phyloP scores from a whole-genome alignment of 1,140 invertebrate genomes.

The Pogonus chalceus region DNA sequence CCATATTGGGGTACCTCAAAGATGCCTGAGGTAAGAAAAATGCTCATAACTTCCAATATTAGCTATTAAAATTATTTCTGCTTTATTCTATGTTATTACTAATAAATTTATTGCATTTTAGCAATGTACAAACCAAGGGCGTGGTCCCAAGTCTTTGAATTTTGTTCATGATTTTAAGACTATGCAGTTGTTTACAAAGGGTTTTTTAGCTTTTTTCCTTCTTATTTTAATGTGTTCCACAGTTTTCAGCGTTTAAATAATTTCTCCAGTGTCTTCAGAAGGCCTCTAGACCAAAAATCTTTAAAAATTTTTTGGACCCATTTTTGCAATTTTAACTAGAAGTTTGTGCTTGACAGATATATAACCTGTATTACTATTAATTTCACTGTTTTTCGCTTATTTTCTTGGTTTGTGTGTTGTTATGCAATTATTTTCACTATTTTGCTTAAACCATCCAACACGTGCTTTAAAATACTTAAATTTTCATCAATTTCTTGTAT shows the following conservation, averaged over 20 bases:
- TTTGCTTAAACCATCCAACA: too few relatives aligned
- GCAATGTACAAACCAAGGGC: background rate
- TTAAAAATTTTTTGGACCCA: conserved; percentile 53
- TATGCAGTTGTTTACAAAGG: background rate
- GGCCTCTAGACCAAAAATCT: conserved; percentile 34
- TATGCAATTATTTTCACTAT: too few relatives aligned
- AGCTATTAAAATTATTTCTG: background rate
- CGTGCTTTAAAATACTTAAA: too few relatives aligned
- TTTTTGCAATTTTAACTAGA: conserved; percentile 61
- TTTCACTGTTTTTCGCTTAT: background rate
- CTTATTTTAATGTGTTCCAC: conserved; percentile 37
- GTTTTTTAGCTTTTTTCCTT: background rate
- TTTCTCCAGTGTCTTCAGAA: conserved; percentile 40
- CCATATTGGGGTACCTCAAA: background rate
- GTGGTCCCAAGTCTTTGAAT: background rate
- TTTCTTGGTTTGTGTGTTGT: too few relatives aligned
- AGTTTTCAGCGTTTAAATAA: conserved; percentile 34
- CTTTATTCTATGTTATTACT: background rate
- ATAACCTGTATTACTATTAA: background rate
- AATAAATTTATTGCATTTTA: too few relatives aligned
- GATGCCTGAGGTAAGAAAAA: conserved; percentile 1
- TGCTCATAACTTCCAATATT: background rate
- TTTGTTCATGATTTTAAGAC: background rate
- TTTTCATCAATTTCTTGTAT: too few relatives aligned
- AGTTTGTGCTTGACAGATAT: conserved; percentile 33